Conservation (phyloP, 2,113 vertebrate genomes). For the Nothoprocta perdicaria region DNA sequence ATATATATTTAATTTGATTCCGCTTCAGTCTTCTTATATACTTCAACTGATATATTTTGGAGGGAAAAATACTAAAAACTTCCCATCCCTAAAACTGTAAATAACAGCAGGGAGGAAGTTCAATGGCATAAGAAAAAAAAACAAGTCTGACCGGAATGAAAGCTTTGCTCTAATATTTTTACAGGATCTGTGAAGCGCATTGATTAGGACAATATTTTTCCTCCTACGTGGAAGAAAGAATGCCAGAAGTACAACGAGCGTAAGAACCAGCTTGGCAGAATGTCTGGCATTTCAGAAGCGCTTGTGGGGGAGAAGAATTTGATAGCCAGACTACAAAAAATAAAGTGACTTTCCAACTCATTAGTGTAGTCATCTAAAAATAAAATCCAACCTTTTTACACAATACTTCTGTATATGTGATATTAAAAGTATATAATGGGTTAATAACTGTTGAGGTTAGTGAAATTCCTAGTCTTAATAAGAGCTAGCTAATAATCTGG, state of each 20-base stretch:
- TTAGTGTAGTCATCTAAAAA: background rate
- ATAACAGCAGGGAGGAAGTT: background rate
- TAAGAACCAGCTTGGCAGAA: constrained; percentile 25
- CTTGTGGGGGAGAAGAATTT: background rate
- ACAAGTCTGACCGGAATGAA: background rate
- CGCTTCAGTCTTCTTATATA: rapidly evolving
- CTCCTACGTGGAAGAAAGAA: background rate
- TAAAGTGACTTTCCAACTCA: background rate
- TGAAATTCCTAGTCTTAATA: background rate
- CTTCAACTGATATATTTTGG: background rate
- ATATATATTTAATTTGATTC: too few relatives aligned
- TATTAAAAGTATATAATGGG: background rate
- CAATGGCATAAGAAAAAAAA: rapidly evolving
- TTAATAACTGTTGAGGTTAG: background rate
- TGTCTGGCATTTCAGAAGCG: constrained; percentile 24
- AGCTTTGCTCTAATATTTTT: background rate
- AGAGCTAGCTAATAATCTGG: rapidly evolving
- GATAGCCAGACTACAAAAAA: background rate
- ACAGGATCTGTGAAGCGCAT: background rate
- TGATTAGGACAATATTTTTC: constrained; percentile 41
- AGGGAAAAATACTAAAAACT: background rate
- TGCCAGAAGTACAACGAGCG: constrained; percentile 22
- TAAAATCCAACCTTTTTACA: background rate
- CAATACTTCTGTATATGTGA: background rate
- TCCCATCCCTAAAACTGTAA: background rate